Base-by-base conservation (phyloP, 2,113 vertebrate species). In the Raphicerus campestris region DNA sequence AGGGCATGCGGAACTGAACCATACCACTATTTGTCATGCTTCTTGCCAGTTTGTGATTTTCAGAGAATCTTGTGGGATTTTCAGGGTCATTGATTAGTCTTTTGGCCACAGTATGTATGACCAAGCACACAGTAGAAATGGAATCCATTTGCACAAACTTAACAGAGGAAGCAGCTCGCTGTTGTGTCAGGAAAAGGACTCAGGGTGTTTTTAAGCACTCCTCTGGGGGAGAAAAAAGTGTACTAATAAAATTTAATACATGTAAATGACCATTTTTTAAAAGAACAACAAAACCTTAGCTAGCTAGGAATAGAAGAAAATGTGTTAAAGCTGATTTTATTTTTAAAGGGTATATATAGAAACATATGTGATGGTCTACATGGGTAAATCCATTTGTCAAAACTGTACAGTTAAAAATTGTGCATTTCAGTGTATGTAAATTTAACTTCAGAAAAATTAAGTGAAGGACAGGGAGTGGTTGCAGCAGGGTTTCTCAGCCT, bases 41-140 rank as follows among this genome's bases (percentile, higher is more conserved):
- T 87, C 91, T 92, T 90, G 91, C 90, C 90, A 35, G 87, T 92
- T 49, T 85, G 81, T 86, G 88, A 97, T 95, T 93, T 96, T 86
- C 96, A 91, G 90, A 95, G 85, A 89, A 30, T 47, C 85, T 82
- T 96, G n/a, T n/a, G 63, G 92, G 90, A 92, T 92, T 96, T 90
- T 0, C 55, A 92, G 55, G 80, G 55, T 73, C 66, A 53, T 96
- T 92, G 81, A 87, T 92, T 96, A 94, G 63, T 89, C 77, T 92
- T 53, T 84, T 3, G 17, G 56, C 35, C 7, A 7, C 55, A 20
- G 60, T 60, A 39, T 83, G 51, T 91, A 28, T 86, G 73, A 91
- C 51, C 66, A 66, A 92, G n/a, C 91, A 82, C 56, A 87, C 77
- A 58, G 28, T 55, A 93, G 86, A 97, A 94, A 95, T 73, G 56